phyloP scores from a whole-genome alignment of 2,113 vertebrate genomes.

The Myodes glareolus region DNA sequence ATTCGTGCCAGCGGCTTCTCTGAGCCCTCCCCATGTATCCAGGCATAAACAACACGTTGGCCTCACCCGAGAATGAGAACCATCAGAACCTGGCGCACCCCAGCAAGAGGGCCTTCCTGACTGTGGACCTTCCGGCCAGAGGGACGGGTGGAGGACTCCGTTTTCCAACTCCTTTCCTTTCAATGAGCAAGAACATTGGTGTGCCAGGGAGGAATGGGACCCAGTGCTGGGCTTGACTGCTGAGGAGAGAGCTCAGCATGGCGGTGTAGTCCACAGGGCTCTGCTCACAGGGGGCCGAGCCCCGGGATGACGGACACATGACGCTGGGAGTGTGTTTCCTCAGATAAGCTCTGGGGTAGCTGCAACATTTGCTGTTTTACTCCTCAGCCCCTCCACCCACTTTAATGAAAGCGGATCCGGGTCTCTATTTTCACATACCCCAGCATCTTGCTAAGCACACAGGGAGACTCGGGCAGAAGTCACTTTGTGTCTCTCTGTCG shows the following conservation, averaged over 20 bases:
- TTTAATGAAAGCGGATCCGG: not conserved
- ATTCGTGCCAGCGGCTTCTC: not conserved
- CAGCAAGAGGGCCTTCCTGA: not conserved
- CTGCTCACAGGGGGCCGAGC: not conserved
- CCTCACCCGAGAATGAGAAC: not conserved
- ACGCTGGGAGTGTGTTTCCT: not conserved
- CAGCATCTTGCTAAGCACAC: constrained; percentile 10
- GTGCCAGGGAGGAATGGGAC: not conserved
- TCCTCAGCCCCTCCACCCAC: not conserved
- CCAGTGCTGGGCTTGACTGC: not conserved
- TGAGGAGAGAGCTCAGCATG: not conserved
- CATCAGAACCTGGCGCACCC: not conserved
- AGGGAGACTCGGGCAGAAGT: not conserved
- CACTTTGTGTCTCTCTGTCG: not conserved
- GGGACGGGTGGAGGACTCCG: not conserved
- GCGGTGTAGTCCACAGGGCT: not conserved
- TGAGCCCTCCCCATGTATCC: not conserved
- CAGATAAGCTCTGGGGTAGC: not conserved
- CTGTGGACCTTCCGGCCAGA: rapidly evolving
- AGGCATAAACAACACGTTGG: not conserved
- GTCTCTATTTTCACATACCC: not conserved
- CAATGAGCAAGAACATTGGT: not conserved
- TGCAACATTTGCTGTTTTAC: not conserved
- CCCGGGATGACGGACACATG: not conserved
- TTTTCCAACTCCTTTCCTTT: not conserved